A percentile compares a stretch with the other conserved stretches of the same genome.
Conservation (phyloP, 2,888 invertebrate genomes). For the Gymnoscelis rufifasciata region DNA sequence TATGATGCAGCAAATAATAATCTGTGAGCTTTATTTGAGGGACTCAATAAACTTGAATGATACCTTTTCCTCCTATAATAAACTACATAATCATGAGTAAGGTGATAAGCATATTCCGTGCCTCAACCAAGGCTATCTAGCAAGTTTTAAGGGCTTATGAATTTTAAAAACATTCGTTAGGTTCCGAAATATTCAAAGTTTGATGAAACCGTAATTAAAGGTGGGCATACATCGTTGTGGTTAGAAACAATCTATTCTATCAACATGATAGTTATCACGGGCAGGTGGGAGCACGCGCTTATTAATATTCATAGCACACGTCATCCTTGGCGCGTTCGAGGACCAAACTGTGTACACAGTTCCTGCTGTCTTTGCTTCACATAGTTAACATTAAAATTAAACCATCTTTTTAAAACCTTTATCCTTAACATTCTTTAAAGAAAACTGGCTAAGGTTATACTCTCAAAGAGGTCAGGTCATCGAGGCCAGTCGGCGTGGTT, state of each 20-base stretch:
- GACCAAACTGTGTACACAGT: conserved; percentile 28
- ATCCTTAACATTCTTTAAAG: conserved; percentile 14
- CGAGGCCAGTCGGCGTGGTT: conserved; percentile 21
- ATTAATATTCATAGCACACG: conserved; percentile 72
- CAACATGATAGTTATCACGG: conserved; percentile 51
- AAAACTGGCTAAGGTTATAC: conserved; percentile 26
- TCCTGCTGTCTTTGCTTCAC: conserved; percentile 6
- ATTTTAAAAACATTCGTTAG: conserved; percentile 31
- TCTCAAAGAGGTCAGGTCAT: conserved; percentile 21
- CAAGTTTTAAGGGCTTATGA: conserved; percentile 32
- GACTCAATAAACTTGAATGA: too few relatives aligned
- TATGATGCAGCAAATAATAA: too few relatives aligned
- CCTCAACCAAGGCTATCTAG: neutral
- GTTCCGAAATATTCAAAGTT: conserved; percentile 39
- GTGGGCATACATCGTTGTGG: conserved; percentile 32
- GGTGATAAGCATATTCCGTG: too few relatives aligned
- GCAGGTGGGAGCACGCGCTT: conserved; percentile 51
- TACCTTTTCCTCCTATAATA: too few relatives aligned
- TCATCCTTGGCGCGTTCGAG: conserved; percentile 46
- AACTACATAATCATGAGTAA: too few relatives aligned
- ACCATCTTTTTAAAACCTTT: conserved; percentile 10
- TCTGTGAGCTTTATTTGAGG: too few relatives aligned
- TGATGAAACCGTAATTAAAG: conserved; percentile 40
- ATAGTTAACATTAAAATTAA: conserved; percentile 5
- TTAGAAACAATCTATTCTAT: conserved; percentile 50